These are phyloP conservation scores for Autographa pulchrina DNA, from an alignment of 2,888 invertebrate species.

Conservation along the genomic window DNA sequence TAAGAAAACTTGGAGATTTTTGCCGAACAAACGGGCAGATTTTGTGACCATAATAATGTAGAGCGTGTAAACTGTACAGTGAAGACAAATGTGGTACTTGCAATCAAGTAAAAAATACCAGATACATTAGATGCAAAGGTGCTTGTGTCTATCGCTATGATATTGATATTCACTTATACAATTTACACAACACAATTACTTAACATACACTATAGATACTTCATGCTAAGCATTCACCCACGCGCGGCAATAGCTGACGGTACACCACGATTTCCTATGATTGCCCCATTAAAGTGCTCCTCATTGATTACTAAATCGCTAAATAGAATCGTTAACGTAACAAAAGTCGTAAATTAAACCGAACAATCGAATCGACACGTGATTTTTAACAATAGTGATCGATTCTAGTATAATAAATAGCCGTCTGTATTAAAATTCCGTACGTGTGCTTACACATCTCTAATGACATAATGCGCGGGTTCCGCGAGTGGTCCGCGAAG, in stretches of 20 bases:
- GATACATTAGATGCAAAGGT: no score
- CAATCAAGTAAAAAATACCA: no score
- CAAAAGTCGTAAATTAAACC: conserved; percentile 44
- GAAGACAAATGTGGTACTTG: no score
- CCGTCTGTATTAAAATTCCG: conserved; percentile 62
- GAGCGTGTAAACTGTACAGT: no score
- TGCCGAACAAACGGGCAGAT: no score
- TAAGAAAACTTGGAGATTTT: no score
- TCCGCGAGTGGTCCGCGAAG: conserved; percentile 69
- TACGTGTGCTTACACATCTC: conserved; percentile 71
- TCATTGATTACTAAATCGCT: conserved; percentile 35
- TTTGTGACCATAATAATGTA: no score
- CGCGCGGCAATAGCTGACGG: conserved; percentile 9
- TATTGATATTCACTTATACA: neutral
- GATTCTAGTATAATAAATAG: conserved; percentile 44
- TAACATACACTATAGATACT: neutral
- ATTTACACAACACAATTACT: neutral
- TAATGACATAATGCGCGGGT: conserved; percentile 86
- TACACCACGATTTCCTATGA: conserved; percentile 36
- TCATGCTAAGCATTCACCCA: conserved; percentile 3
- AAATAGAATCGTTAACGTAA: conserved; percentile 35
- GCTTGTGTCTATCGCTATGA: no score
- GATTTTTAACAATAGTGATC: conserved; percentile 49
- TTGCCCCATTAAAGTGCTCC: conserved; percentile 37
- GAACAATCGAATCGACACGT: conserved; percentile 41